These are phyloP conservation scores for Acyrthosiphon pisum DNA, from an alignment of 1,140 invertebrate genomes.

Conservation along the genomic window DNA sequence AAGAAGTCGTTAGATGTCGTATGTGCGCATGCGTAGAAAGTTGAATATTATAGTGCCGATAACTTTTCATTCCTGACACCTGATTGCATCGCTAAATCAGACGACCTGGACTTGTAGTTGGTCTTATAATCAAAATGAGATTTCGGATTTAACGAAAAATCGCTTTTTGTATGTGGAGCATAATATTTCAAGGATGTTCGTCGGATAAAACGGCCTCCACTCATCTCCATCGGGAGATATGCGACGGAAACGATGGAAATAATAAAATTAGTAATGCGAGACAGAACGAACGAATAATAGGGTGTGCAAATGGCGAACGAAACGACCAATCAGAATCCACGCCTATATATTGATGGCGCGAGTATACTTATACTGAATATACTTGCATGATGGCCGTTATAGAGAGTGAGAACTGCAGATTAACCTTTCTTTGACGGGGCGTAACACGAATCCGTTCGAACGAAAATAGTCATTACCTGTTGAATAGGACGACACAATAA, in stretches of 20 bases:
- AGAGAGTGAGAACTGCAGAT: not conserved
- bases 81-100: rapidly evolving
- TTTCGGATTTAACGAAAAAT: not conserved
- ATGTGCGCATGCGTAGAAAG: not conserved
- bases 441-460: not conserved
- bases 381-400: not conserved
- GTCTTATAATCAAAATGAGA: not conserved
- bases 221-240: too few species aligned
- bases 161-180: rapidly evolving
- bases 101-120: not conserved
- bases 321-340: not conserved
- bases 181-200: not conserved
- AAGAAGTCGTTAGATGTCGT: too few species aligned
- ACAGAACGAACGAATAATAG: not conserved
- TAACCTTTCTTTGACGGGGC: not conserved
- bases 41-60: not conserved
- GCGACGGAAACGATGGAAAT: too few species aligned
- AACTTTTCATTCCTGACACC: not conserved
- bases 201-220: too few species aligned
- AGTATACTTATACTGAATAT: too few species aligned
- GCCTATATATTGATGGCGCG: too few species aligned
- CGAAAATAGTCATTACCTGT: not conserved
- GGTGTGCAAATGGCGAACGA: not conserved
- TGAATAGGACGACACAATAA: not conserved
- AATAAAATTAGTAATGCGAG: not conserved